A percentile compares a stretch with the other conserved stretches of the same genome.
phyloP scores from a whole-genome alignment of 2,113 vertebrate genomes.

The Brachypodius melanocephalos region DNA sequence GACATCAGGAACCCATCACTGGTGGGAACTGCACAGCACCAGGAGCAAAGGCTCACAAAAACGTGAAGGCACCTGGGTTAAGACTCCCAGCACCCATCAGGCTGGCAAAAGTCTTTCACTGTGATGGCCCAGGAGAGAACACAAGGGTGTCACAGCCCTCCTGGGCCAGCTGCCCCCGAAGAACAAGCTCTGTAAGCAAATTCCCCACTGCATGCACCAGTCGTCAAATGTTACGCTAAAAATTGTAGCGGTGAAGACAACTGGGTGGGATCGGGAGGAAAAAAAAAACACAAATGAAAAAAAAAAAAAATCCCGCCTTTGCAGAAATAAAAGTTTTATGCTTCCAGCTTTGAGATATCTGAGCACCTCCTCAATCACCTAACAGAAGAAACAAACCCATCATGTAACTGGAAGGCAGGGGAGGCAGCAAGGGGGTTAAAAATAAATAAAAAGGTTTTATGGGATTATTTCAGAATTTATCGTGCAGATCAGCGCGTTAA shows the following conservation, averaged over 20 bases:
- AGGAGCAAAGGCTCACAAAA: not conserved
- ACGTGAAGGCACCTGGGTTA: not conserved
- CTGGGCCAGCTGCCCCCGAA: not conserved
- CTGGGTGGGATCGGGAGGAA: not conserved
- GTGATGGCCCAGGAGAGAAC: not conserved
- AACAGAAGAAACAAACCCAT: not conserved
- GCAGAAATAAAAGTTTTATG: slow-evolving; percentile 19
- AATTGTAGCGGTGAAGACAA: not conserved
- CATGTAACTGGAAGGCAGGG: not conserved
- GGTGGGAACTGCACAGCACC: not conserved
- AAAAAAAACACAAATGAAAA: not conserved
- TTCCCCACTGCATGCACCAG: slow-evolving; percentile 30
- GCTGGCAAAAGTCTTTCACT: not conserved
- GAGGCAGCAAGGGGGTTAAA: slow-evolving; percentile 38
- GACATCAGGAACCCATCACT: not conserved
- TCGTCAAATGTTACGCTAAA: fast-evolving
- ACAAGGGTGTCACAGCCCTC: not conserved
- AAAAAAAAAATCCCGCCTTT: not conserved
- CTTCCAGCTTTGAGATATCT: not conserved
- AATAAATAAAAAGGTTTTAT: slow-evolving; percentile 51
- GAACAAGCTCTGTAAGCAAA: not conserved
- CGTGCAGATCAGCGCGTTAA: slow-evolving; percentile 76
- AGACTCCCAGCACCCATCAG: not conserved
- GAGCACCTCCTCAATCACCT: not conserved
- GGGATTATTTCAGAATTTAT: slow-evolving; percentile 65